phyloP scores from a whole-genome alignment of 2,888 invertebrate genomes.

The Bibio marci region DNA sequence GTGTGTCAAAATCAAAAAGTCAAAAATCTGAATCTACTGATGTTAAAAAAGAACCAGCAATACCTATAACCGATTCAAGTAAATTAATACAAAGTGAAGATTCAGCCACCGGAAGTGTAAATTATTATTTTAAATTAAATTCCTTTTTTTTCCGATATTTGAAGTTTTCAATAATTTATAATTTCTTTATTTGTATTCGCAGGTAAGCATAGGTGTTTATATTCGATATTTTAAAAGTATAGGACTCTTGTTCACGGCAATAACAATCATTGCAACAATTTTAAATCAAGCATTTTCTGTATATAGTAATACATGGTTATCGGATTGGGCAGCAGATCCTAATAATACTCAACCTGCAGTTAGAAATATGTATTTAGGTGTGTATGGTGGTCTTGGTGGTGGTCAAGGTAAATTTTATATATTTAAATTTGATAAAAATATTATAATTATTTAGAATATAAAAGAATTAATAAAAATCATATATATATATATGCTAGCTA shows the following conservation, averaged over 20 bases:
- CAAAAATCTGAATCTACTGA: too few relatives aligned
- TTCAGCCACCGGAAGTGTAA: slow-evolving; percentile 83
- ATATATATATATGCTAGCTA: too few relatives aligned
- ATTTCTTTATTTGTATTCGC: neutral
- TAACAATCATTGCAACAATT: neutral
- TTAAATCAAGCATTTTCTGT: slow-evolving; percentile 4
- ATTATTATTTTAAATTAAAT: slow-evolving; percentile 32
- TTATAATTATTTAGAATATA: too few relatives aligned
- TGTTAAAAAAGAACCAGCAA: too few relatives aligned
- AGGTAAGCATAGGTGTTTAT: slow-evolving; percentile 5
- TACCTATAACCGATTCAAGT: slow-evolving; percentile 1
- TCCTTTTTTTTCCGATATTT: slow-evolving; percentile 11
- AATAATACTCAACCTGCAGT: slow-evolving; percentile 2
- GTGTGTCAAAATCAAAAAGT: too few relatives aligned
- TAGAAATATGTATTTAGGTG: slow-evolving; percentile 21
- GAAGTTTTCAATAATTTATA: slow-evolving; percentile 10
- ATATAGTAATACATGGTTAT: slow-evolving; percentile 5
- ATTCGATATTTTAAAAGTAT: slow-evolving; percentile 7
- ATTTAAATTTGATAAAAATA: too few relatives aligned
- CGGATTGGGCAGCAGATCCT: slow-evolving; percentile 16
- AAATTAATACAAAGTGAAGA: slow-evolving; percentile 83
- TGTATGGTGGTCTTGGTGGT: slow-evolving; percentile 25
- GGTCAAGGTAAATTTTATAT: slow-evolving; percentile 15
- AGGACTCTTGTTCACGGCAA: neutral
- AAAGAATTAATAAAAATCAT: too few relatives aligned